These are phyloP conservation scores for Drosophila paulistorum DNA, from an alignment of 1,140 invertebrate species.

Conservation along the genomic window DNA sequence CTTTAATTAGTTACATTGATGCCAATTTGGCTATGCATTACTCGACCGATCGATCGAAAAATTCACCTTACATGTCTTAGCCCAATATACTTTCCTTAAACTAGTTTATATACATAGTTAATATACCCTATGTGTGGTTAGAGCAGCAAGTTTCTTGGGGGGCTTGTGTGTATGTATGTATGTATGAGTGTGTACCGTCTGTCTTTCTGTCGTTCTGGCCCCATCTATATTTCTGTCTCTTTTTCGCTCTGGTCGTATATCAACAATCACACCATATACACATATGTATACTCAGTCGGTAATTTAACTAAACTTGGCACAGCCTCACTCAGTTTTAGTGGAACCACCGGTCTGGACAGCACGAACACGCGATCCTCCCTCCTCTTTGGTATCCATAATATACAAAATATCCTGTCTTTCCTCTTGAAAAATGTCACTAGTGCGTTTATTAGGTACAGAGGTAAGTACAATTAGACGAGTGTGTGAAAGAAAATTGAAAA, in stretches of 20 bases:
- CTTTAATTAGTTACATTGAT: no score
- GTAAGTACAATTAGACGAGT: constrained; percentile 43
- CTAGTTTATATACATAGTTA: no score
- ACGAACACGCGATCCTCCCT: constrained; percentile 51
- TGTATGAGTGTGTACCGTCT: background rate
- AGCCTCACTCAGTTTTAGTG: constrained; percentile 75
- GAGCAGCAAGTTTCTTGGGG: background rate
- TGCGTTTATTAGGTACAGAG: constrained; percentile 75
- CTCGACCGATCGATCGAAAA: no score
- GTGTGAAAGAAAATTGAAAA: background rate
- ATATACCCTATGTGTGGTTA: background rate
- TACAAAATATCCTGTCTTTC: constrained; percentile 25
- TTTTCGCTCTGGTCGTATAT: constrained; percentile 55
- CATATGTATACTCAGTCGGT: constrained; percentile 9
- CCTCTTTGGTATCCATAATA: constrained; percentile 9
- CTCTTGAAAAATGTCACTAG: constrained; percentile 69
- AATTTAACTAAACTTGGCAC: constrained; percentile 38
- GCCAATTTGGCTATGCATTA: no score
- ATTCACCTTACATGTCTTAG: no score
- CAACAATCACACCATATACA: constrained; percentile 70
- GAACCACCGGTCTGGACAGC: constrained; percentile 69
- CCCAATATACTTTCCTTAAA: no score
- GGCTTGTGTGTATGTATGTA: background rate
- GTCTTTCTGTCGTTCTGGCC: constrained; percentile 19
- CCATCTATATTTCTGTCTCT: constrained; percentile 2